Conservation (phyloP, 2,888 invertebrate species). For the Gisinianus flammeolus region DNA sequence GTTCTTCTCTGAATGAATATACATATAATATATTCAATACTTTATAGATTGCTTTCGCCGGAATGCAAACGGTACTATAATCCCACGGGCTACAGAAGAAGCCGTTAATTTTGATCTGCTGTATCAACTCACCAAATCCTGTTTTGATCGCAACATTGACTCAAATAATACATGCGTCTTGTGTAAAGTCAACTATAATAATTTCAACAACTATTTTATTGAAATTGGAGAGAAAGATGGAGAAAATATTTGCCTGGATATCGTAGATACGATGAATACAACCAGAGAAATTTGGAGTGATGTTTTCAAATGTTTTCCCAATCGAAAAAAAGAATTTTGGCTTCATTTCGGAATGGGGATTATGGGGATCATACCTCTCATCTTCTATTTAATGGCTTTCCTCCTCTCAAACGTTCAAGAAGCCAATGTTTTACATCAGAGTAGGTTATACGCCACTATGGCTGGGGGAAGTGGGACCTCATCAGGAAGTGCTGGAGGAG, state of each 20-base stretch:
- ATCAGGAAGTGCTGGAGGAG: not conserved
- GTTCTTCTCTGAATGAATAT: too few relatives aligned
- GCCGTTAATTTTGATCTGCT: slow-evolving; percentile 63
- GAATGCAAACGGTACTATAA: slow-evolving; percentile 63
- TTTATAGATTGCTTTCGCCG: slow-evolving; percentile 68
- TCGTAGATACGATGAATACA: slow-evolving; percentile 72
- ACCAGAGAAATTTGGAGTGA: slow-evolving; percentile 71
- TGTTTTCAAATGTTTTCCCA: slow-evolving; percentile 66
- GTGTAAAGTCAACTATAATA: slow-evolving; percentile 67
- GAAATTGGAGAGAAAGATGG: slow-evolving; percentile 68
- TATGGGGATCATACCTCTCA: slow-evolving; percentile 66
- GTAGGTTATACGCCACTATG: slow-evolving; percentile 24
- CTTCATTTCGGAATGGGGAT: slow-evolving; percentile 67
- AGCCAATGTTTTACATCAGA: slow-evolving; percentile 54
- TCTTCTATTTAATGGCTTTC: slow-evolving; percentile 67
- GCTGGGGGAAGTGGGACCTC: not conserved
- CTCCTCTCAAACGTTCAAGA: slow-evolving; percentile 55
- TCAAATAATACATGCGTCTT: slow-evolving; percentile 63
- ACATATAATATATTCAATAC: too few relatives aligned
- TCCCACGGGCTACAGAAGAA: slow-evolving; percentile 63
- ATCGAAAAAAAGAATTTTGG: slow-evolving; percentile 66
- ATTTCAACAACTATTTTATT: slow-evolving; percentile 68
- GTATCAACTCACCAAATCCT: slow-evolving; percentile 53
- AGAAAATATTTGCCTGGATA: slow-evolving; percentile 71
- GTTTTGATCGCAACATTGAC: slow-evolving; percentile 48